Conservation (phyloP, 2,888 invertebrate species). For the Chelonus formosanus region DNA sequence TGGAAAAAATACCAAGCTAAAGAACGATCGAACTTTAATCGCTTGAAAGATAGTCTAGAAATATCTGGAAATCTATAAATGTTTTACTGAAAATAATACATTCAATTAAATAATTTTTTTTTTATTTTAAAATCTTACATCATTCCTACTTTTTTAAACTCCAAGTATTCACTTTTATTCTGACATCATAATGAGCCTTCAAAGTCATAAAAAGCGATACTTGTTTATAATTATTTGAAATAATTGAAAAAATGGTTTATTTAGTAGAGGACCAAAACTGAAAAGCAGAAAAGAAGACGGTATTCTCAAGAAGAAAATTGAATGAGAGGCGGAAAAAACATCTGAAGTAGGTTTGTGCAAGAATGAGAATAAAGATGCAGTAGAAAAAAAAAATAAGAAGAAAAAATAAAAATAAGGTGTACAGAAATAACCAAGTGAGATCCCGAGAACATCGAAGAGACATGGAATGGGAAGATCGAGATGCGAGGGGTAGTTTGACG, state of each 20-base stretch:
- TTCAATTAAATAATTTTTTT: too few species aligned
- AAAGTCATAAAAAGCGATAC: too few species aligned
- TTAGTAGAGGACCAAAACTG: neutral
- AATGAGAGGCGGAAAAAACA: neutral
- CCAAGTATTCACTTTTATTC: too few species aligned
- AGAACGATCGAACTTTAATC: too few species aligned
- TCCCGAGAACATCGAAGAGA: constrained; percentile 50
- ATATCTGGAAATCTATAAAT: too few species aligned
- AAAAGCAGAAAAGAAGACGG: constrained; percentile 3
- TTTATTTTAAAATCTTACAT: too few species aligned
- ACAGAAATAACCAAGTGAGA: constrained; percentile 54
- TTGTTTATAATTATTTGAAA: neutral
- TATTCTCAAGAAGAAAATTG: constrained; percentile 5
- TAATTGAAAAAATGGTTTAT: constrained; percentile 2
- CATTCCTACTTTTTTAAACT: too few species aligned
- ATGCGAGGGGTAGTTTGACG: constrained; percentile 13
- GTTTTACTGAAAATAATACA: too few species aligned
- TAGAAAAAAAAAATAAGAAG: constrained; percentile 3
- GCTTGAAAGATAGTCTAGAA: too few species aligned
- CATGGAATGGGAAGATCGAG: constrained; percentile 37
- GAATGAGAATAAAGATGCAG: constrained; percentile 4
- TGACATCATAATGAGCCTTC: too few species aligned
- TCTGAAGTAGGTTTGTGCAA: neutral
- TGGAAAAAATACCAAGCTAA: too few species aligned
- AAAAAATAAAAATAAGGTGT: constrained; percentile 2